Evolutionary conservation across 2,113 vertebrate genomes (phyloP).

Genomic region (Chroicocephalus ridibundus): DNA sequence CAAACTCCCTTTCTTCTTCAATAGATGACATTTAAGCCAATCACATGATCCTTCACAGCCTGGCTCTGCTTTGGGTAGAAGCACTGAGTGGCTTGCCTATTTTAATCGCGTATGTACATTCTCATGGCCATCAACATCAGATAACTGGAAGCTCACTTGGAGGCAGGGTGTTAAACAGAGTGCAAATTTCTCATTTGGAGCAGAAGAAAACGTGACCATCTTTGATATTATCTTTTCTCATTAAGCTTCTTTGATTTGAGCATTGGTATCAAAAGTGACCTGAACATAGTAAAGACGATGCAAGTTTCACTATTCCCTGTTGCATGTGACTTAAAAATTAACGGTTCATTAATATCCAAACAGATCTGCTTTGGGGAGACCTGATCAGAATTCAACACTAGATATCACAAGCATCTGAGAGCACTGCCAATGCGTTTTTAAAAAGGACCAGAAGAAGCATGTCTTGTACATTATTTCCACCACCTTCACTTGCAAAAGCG

Average conservation of each 20-base stretch:
- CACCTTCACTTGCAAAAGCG: background rate
- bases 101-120: background rate
- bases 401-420: background rate
- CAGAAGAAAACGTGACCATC: background rate
- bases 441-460: background rate
- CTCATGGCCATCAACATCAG: background rate
- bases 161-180: background rate
- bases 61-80: background rate
- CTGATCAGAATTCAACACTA: conserved; percentile 1
- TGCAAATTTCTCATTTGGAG: background rate
- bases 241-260: background rate
- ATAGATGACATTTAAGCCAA: background rate
- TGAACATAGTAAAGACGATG: background rate
- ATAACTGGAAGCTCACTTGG: background rate
- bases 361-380: background rate
- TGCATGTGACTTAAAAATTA: conserved; percentile 33
- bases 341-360: conserved; percentile 31
- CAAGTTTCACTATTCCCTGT: conserved; percentile 5
- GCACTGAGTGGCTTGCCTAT: background rate
- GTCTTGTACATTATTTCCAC: background rate
- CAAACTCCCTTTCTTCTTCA: background rate
- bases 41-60: background rate
- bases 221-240: background rate
- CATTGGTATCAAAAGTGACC: conserved; percentile 19
- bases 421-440: background rate